Evolutionary conservation across 2,797 vertebrate genomes (phyloP).

Genomic region (Scarus forsteni): DNA sequence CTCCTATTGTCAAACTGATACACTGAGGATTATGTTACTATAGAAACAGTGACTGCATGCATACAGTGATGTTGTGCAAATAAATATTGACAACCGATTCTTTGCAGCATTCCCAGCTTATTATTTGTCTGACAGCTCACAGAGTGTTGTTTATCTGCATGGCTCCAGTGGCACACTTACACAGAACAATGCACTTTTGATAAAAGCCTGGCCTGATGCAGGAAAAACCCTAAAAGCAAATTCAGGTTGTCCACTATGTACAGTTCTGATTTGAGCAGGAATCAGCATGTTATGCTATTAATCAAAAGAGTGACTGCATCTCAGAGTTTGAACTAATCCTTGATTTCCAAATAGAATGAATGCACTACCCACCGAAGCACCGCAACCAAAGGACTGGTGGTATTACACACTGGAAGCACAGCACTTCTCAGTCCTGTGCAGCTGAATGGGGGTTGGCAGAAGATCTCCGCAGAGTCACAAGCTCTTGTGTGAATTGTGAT

Average conservation of each 20-base stretch:
- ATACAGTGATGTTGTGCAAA: slow-evolving; percentile 18
- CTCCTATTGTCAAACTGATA: slow-evolving; percentile 12
- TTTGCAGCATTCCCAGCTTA: slow-evolving; percentile 4
- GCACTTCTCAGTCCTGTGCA: too few species aligned
- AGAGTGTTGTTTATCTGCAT: slow-evolving; percentile 12
- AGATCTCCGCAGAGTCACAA: too few species aligned
- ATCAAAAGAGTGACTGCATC: too few species aligned
- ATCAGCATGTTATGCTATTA: too few species aligned
- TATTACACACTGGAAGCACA: too few species aligned
- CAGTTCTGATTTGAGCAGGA: too few species aligned
- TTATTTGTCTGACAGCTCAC: slow-evolving; percentile 17
- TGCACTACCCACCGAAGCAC: too few species aligned
- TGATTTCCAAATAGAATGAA: too few species aligned
- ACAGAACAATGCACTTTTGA: slow-evolving; percentile 21
- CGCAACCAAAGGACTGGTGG: too few species aligned
- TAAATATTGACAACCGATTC: slow-evolving; percentile 14
- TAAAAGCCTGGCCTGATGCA: slow-evolving; percentile 21
- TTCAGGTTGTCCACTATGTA: background rate
- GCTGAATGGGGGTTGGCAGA: too few species aligned
- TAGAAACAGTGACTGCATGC: slow-evolving; percentile 30
- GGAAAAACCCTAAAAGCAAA: slow-evolving; percentile 31
- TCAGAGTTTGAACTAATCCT: too few species aligned
- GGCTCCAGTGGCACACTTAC: background rate
- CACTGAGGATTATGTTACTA: slow-evolving; percentile 12
- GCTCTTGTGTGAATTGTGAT: too few species aligned